A percentile compares a stretch with the other conserved stretches of the same genome.
phyloP scores from a whole-genome alignment of 2,888 invertebrate genomes.

The Smittia aterrima region DNA sequence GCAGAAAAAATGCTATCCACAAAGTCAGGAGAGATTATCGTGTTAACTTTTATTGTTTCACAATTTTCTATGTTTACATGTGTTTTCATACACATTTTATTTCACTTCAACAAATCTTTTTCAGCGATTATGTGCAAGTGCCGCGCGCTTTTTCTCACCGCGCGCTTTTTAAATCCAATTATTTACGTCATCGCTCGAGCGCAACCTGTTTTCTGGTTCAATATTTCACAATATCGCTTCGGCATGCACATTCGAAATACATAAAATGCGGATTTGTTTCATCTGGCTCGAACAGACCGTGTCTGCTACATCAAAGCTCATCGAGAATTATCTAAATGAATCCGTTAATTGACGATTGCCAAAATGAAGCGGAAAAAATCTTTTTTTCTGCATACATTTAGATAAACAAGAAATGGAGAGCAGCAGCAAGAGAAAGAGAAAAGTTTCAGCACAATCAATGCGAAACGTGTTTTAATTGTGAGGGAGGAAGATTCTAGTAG shows the following conservation, averaged over 20 bases:
- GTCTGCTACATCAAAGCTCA: neutral
- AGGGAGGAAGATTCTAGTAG: neutral
- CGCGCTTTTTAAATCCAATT: slow-evolving; percentile 7
- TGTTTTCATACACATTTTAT: neutral
- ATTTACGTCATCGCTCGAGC: slow-evolving; percentile 11
- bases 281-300: neutral
- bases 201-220: slow-evolving; percentile 18
- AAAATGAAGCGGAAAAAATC: neutral
- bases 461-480: neutral
- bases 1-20: neutral
- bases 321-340: slow-evolving; percentile 8
- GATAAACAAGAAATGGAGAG: neutral
- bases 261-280: slow-evolving; percentile 11
- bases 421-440: neutral
- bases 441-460: too few species aligned
- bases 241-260: slow-evolving; percentile 19
- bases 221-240: neutral
- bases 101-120: slow-evolving; percentile 11
- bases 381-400: slow-evolving; percentile 9
- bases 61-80: neutral
- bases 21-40: neutral
- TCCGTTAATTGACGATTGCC: slow-evolving; percentile 18
- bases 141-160: slow-evolving; percentile 4
- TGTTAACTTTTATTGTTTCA: neutral
- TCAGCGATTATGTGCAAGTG: neutral